Base-by-base conservation (phyloP, 2,113 vertebrate genomes). In the Halcyon malimbica region DNA sequence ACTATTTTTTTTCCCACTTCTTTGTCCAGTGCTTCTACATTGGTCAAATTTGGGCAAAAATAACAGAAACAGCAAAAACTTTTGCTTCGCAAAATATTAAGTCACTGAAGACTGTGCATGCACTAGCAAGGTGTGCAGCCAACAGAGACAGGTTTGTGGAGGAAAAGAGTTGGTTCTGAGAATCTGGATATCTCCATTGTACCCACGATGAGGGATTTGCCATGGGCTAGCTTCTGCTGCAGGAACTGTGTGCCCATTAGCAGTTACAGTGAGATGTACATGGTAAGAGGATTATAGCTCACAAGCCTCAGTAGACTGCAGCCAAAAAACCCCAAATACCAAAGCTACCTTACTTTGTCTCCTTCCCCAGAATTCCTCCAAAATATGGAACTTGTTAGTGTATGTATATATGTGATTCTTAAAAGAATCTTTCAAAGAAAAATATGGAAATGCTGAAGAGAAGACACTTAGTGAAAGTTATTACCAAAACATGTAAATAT, bases 1-100 rank as follows among this genome's bases (percentile, higher is more conserved):
- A 16, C 41, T 42, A 42, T 71, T 50, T 39, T 73, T 5, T 42
- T 31, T 0, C 1, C 8, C 9, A 26, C 0, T 19, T 62, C 53
- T 82, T 31, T 82, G 51, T 57, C 51, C 41, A 48, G 8, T 44
- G 46, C 26, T 79, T 78, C 41, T 73, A 26, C 15, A 4, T 37
- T 88, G 56, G 28, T 56, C 51, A 54, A 24, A 79, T 53, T 29
- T 62, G 62, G 51, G 33, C 26, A 59, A 75, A 92, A 85, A 50
- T 41, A 69, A 50, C 10, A 20, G 69, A 78, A 54, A 16, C 21
- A 68, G 51, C 46, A 78, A 60, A 50, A 42, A 6, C 8, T 42
- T 69, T 90, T 67, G 41, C 51, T 26, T 75, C 53, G 15, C 41
- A 42, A 28, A 77, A 53, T 48, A 76, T 0, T 15, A 78, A 91